A percentile compares a stretch with the other conserved stretches of the same genome.
Conservation (phyloP, 2,888 invertebrate genomes). For the Tetrapedia diversipes region DNA sequence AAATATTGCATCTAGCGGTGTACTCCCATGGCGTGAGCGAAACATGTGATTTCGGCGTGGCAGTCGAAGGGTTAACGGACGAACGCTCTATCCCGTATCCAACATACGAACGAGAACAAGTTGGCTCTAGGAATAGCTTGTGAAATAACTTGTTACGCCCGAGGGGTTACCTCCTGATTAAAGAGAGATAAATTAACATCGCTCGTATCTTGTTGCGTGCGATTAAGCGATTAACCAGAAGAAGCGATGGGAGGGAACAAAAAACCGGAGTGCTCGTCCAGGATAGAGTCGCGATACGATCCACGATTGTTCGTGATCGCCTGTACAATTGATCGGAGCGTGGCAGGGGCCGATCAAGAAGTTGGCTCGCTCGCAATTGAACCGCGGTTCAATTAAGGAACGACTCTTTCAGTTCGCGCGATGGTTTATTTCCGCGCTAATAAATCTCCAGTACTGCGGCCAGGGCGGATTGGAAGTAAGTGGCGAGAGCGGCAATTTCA, state of each 20-base stretch:
- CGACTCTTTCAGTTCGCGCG: slow-evolving; percentile 77
- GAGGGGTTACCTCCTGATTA: too few relatives aligned
- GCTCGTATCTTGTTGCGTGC: too few relatives aligned
- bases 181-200: too few relatives aligned
- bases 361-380: slow-evolving; percentile 7
- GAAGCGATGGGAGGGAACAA: neutral
- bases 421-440: slow-evolving; percentile 80
- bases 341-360: neutral
- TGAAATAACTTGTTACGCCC: too few relatives aligned
- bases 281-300: slow-evolving; percentile 2
- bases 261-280: neutral
- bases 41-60: too few relatives aligned
- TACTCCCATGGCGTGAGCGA: too few relatives aligned
- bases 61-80: too few relatives aligned
- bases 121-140: too few relatives aligned
- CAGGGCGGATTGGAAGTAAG: slow-evolving; percentile 77
- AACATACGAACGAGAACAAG: too few relatives aligned
- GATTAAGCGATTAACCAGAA: neutral
- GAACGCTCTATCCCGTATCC: too few relatives aligned
- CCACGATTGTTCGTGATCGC: neutral
- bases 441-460: slow-evolving; percentile 81
- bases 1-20: too few relatives aligned
- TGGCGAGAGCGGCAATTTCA: slow-evolving; percentile 70
- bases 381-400: slow-evolving; percentile 31
- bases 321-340: slow-evolving; percentile 11